Conservation (phyloP, 1,140 invertebrate species). For the Sarcophaga bullata region DNA sequence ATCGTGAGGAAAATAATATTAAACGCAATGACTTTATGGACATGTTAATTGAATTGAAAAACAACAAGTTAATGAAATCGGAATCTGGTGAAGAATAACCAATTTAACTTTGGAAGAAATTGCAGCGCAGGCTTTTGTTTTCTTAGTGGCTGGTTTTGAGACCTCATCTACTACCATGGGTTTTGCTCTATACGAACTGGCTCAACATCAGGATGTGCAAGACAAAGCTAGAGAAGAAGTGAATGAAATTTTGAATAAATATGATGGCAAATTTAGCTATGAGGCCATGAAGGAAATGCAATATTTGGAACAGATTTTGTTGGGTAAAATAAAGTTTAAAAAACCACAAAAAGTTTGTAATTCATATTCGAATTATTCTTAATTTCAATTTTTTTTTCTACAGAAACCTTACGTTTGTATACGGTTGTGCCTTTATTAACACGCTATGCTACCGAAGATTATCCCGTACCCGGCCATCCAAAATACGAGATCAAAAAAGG, state of each 20-base stretch:
- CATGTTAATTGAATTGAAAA: constrained; percentile 59
- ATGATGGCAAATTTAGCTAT: constrained; percentile 55
- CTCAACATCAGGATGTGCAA: constrained; percentile 66
- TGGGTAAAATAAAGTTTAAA: constrained; percentile 54
- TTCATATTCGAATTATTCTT: neutral
- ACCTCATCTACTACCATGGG: constrained; percentile 65
- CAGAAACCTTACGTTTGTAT: constrained; percentile 58
- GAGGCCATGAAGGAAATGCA: constrained; percentile 58
- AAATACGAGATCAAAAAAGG: constrained; percentile 60
- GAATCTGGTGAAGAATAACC: constrained; percentile 53
- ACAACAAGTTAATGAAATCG: constrained; percentile 44
- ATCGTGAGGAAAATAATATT: constrained; percentile 62
- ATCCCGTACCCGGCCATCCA: constrained; percentile 61
- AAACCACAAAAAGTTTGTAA: neutral
- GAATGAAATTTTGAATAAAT: constrained; percentile 46
- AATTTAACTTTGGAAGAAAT: constrained; percentile 59
- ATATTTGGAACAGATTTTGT: constrained; percentile 59
- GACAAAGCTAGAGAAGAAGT: constrained; percentile 67
- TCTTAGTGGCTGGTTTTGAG: constrained; percentile 62
- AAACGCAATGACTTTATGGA: constrained; percentile 66
- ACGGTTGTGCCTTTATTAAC: constrained; percentile 67
- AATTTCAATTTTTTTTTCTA: constrained; percentile 13
- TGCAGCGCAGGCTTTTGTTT: constrained; percentile 59
- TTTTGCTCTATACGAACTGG: constrained; percentile 65
- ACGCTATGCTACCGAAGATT: constrained; percentile 62